Percentiles rank a stretch among this genome's conserved stretches.
These are phyloP conservation scores for Electrona antarctica DNA, from an alignment of 2,113 vertebrate genomes.

Conservation along the genomic window DNA sequence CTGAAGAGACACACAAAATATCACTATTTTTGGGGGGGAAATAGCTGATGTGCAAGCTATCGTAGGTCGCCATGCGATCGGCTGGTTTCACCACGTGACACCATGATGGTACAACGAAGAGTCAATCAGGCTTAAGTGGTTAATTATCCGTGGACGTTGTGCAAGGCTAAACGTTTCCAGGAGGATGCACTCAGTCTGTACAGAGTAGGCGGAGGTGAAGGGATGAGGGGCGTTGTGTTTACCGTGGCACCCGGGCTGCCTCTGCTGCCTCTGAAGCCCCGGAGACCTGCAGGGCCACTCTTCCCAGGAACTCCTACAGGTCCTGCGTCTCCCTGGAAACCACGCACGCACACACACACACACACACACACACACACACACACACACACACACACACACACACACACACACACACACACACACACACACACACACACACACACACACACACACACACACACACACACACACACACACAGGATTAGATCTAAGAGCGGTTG, in stretches of 20 bases:
- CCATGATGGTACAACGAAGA: not conserved
- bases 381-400: too few relatives aligned
- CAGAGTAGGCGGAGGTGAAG: not conserved
- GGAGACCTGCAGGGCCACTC: conserved; percentile 84
- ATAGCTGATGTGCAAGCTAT: not conserved
- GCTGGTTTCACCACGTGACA: not conserved
- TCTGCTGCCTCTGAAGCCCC: conserved; percentile 84
- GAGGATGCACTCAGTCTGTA: not conserved
- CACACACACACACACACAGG: not conserved
- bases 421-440: not conserved
- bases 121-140: too few relatives aligned
- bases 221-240: conserved; percentile 46
- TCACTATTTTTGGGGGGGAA: too few relatives aligned
- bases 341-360: conserved; percentile 42
- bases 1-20: conserved; percentile 61
- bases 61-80: not conserved
- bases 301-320: conserved; percentile 83
- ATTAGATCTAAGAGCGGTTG: conserved; percentile 41
- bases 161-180: conserved; percentile 11
- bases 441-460: not conserved
- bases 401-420: conserved; percentile 10
- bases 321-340: conserved; percentile 86
- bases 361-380: not conserved
- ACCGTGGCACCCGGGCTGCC: conserved; percentile 84
- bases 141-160: too few relatives aligned